These are phyloP conservation scores for Dinomys branickii DNA, from an alignment of 2,113 vertebrate genomes.

Conservation along the genomic window DNA sequence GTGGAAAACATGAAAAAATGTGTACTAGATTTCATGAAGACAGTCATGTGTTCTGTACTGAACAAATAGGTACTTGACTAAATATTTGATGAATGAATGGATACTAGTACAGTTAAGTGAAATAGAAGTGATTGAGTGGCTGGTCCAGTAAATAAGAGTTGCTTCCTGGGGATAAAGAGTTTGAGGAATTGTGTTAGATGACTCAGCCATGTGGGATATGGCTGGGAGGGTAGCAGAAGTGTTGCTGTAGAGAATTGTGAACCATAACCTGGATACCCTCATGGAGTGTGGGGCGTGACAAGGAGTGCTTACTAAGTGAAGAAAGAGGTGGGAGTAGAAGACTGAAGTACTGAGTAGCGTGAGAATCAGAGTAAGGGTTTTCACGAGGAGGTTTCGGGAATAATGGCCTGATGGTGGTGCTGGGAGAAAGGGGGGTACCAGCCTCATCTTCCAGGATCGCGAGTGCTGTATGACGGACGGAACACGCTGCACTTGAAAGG, in stretches of 20 bases:
- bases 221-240: neutral
- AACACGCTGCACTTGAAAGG: neutral
- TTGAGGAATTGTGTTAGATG: constrained; percentile 45
- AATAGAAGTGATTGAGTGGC: constrained; percentile 37
- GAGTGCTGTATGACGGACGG: neutral
- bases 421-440: neutral
- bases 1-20: constrained; percentile 38
- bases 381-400: neutral
- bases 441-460: neutral
- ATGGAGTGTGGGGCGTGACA: neutral
- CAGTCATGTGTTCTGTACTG: neutral
- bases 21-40: constrained; percentile 37
- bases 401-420: neutral
- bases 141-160: neutral
- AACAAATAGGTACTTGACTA: constrained; percentile 34
- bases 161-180: neutral
- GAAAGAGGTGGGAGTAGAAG: neutral
- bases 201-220: neutral
- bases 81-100: constrained; percentile 56
- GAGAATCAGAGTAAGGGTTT: neutral
- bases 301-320: neutral
- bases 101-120: constrained; percentile 41
- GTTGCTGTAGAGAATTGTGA: neutral
- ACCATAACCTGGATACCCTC: neutral
- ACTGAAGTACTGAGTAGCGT: neutral